Conservation (phyloP, 2,888 invertebrate genomes). For the Heliconius aoede region DNA sequence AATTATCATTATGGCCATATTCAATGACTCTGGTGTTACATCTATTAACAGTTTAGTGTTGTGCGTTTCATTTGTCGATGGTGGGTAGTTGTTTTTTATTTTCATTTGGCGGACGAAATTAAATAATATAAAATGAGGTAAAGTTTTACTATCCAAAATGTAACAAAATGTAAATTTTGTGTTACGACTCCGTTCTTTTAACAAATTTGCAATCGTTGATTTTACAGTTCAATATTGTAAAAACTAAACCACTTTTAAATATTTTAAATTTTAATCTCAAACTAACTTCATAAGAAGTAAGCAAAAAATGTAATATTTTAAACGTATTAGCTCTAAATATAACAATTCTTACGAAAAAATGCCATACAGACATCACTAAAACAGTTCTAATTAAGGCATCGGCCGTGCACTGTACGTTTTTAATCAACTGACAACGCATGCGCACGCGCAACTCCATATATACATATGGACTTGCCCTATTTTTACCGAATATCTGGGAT, state of each 20-base stretch:
- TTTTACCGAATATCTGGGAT: constrained; percentile 46
- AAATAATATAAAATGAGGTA: too few relatives aligned
- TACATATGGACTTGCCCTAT: constrained; percentile 41
- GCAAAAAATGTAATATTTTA: background rate
- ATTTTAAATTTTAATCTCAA: background rate
- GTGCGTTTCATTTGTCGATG: constrained; percentile 39
- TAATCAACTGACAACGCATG: constrained; percentile 76
- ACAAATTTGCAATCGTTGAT: rapidly evolving
- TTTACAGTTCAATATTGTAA: too few relatives aligned
- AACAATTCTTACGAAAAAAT: background rate
- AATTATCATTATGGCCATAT: constrained; percentile 84
- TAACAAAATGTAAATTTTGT: too few relatives aligned
- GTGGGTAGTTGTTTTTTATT: background rate
- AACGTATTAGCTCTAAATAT: background rate
- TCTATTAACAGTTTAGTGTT: constrained; percentile 76
- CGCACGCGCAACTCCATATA: constrained; percentile 47
- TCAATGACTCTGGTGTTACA: constrained; percentile 83
- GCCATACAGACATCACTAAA: constrained; percentile 48
- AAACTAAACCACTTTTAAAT: too few relatives aligned
- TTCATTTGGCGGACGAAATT: too few relatives aligned
- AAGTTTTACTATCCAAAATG: too few relatives aligned
- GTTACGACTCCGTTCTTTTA: too few relatives aligned
- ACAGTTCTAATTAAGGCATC: constrained; percentile 81
- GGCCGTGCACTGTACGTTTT: constrained; percentile 79
- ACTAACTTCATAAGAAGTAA: background rate